Percentiles rank a stretch among this genome's conserved stretches.
These are phyloP conservation scores for Syritta pipiens DNA, from an alignment of 2,888 invertebrate genomes.

Conservation along the genomic window DNA sequence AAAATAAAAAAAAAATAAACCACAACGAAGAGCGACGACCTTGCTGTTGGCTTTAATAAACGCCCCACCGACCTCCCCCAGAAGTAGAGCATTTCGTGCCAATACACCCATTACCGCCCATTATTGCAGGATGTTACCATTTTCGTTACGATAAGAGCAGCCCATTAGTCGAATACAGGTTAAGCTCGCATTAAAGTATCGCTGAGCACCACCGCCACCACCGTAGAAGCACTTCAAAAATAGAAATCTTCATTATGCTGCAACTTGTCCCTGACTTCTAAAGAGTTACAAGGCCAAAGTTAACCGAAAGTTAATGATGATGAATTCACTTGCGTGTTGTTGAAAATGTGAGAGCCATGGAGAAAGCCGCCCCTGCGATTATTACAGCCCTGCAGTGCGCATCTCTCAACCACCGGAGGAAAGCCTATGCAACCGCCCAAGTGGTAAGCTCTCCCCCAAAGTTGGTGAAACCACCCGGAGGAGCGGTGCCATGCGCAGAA, in stretches of 20 bases:
- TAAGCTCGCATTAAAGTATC: neutral
- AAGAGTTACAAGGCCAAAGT: slow-evolving; percentile 42
- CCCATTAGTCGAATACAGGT: neutral
- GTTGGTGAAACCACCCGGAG: slow-evolving; percentile 16
- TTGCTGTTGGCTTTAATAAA: no score
- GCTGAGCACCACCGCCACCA: no score
- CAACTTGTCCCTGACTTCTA: slow-evolving; percentile 39
- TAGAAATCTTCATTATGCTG: neutral
- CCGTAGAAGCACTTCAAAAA: no score
- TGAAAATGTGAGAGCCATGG: neutral
- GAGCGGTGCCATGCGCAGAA: slow-evolving; percentile 49
- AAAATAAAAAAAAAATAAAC: no score
- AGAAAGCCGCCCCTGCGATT: neutral
- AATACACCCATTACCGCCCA: neutral
- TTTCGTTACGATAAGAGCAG: neutral
- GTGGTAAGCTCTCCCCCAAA: no score
- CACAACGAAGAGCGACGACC: no score
- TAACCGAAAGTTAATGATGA: slow-evolving; percentile 17
- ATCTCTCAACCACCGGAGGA: slow-evolving; percentile 11
- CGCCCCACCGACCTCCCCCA: no score
- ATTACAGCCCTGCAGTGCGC: slow-evolving; percentile 15
- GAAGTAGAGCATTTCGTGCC: no score
- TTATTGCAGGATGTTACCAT: neutral
- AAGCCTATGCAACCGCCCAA: no score
- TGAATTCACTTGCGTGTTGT: slow-evolving; percentile 19